These are phyloP conservation scores for Notodonta dromedarius DNA, from an alignment of 2,888 invertebrate genomes.

Conservation along the genomic window DNA sequence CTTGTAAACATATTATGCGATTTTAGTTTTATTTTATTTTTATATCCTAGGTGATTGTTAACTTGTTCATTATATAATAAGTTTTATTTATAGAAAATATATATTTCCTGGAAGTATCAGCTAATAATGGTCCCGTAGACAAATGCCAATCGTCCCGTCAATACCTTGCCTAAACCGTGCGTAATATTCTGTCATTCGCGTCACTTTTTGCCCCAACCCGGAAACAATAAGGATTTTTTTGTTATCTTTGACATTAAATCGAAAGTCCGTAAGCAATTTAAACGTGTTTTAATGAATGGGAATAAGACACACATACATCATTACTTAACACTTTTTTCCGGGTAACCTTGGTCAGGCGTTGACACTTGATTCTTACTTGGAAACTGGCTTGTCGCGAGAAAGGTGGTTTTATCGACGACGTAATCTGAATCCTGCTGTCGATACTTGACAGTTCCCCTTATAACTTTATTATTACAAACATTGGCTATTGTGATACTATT, in stretches of 20 bases:
- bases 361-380: constrained; percentile 44
- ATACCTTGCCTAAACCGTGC: constrained; percentile 1
- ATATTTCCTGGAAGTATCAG: too few species aligned
- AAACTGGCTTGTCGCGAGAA: constrained; percentile 33
- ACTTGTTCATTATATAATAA: too few species aligned
- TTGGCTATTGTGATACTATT: too few species aligned
- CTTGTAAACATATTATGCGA: too few species aligned
- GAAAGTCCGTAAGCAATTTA: constrained; percentile 51
- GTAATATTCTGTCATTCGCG: background rate
- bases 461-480: background rate
- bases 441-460: background rate
- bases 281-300: constrained; percentile 45
- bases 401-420: constrained; percentile 10
- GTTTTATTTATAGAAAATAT: too few species aligned
- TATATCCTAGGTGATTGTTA: too few species aligned
- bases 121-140: too few species aligned
- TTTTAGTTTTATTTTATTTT: too few species aligned
- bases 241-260: constrained; percentile 50
- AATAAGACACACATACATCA: constrained; percentile 39
- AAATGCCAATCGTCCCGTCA: background rate
- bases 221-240: constrained; percentile 42
- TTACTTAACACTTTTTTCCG: constrained; percentile 43
- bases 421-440: constrained; percentile 4
- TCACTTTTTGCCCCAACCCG: constrained; percentile 40
- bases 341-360: constrained; percentile 54